Base-by-base conservation (phyloP, 92 coral and sea anemone species). In the Anthopleura xanthogrammica region DNA sequence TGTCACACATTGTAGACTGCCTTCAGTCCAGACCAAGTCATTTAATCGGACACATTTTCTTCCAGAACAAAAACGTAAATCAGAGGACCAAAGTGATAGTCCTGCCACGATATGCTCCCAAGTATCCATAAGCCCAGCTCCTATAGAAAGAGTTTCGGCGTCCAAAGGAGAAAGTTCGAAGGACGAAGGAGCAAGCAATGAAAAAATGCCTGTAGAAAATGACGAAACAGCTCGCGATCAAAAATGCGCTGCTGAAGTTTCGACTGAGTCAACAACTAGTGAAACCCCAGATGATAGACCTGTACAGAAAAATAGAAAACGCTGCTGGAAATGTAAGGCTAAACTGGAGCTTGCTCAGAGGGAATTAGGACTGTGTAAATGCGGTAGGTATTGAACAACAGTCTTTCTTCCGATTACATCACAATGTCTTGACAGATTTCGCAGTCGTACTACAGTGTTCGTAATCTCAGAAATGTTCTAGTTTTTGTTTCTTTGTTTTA, bases 301-400 rank as follows among this genome's bases (percentile, higher is more conserved):
- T 22, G 72, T 77, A 36, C 97, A 93, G 82, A 93, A 93, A 84
- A 93, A 93, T 78, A 85, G 86, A 62, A 93, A 93, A 80, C 89
- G 95, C 10, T 93, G 97, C 54, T 93, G 97, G 97, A 89, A 77
- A 7, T 93, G 97, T 77, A 91, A 93, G 76, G 92, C 97, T 2
- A 93, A 89, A 82, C 89, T 93, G 55, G 97, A 93, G 87, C 91
- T 93, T 54, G 97, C 97, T 7, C 97, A 93, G 52, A 81, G 97
- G 58, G 95, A 93, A 82, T 82, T 93, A 60, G 97, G 97, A 22
- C 85, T 88, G 54, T 91, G 97, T 82, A 84, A 89, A 88, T 93
- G 97, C 70, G 91, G 97, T 93, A 71, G 84, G 94, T 52, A 78
- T 10, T 12, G 7, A 12, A 36, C 74, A 68, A 36, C 6, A 2